phyloP scores from a whole-genome alignment of 2,113 vertebrate genomes.

The Chloropsis hardwickii region DNA sequence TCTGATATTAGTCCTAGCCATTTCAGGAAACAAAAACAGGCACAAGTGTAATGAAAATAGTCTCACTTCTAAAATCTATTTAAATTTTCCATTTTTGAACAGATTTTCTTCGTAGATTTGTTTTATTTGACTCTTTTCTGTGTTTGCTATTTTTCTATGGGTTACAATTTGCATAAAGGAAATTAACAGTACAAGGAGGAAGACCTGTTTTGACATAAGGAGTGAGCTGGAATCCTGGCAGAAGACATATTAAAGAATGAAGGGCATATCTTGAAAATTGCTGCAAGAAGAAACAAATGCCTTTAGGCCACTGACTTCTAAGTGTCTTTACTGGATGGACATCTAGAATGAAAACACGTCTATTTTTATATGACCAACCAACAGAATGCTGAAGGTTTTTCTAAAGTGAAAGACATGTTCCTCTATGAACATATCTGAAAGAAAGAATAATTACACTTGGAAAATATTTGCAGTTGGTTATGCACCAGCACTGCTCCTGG shows the following conservation, averaged over 20 bases:
- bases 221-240: background rate
- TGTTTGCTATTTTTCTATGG: background rate
- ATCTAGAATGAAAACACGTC: background rate
- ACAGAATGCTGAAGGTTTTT: background rate
- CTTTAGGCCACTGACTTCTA: constrained; percentile 20
- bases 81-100: background rate
- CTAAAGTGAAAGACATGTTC: background rate
- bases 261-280: constrained; percentile 10
- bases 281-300: constrained; percentile 25
- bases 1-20: constrained; percentile 22
- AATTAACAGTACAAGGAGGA: background rate
- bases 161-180: constrained; percentile 3
- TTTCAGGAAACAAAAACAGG: constrained; percentile 17
- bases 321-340: background rate
- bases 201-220: background rate
- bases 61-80: background rate
- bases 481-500: background rate
- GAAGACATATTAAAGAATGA: background rate
- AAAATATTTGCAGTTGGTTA: background rate
- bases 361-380: background rate
- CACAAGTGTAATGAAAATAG: background rate
- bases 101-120: background rate
- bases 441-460: background rate
- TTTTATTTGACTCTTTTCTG: background rate
- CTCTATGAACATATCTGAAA: background rate